Evolutionary conservation across 2,113 vertebrate species (phyloP), one percentile per base, ranked within the genome.

Genomic region (Ctenodactylus gundi): DNA sequence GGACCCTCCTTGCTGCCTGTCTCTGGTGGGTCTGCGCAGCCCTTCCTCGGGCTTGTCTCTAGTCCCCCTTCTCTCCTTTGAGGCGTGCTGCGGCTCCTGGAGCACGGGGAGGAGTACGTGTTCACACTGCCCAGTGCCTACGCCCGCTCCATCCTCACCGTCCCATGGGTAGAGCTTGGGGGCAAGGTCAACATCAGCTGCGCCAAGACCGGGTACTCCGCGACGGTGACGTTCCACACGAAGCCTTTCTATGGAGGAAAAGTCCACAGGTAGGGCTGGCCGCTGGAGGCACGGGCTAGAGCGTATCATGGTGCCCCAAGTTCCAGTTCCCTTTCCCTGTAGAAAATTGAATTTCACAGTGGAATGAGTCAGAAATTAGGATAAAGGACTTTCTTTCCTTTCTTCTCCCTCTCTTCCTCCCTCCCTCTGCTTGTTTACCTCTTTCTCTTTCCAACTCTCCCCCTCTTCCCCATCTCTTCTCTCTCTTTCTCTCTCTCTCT

Each of bases 201-300:
- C 86, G 99, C 97, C 91, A 99, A 99, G 97, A 99, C 98, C 0
- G 99, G 99, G 44, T 99, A 99, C 97, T 99, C 99, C 0, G 99
- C 99, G 57, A 98, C 98, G 0, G 99, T 99, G 97, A 99, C 98
- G 0, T 99, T 99, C 97, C 99, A 99, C 97, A 99, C 99, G 29
- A 99, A 99, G 97, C 99, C 99, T 0, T 99, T 99, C 97, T 99
- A 99, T 0, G 99, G 99, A 68, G 99, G 99, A 53, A 99, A 99
- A 83, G 99, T 99, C 1, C 99, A 99, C 99, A 99, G 99, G 99
- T 99, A 97, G 96, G 17, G 14, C 1, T 11, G 0, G 27, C 27
- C 27, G 0, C n/a, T 4, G 23, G 18, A 31, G 75, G 55, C 46
- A 53, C 31, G 6, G 1, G 11, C 18, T 20, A 17, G 2, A 0